These are phyloP conservation scores for Epicauta chinensis DNA, from an alignment of 1,140 invertebrate species.

Conservation along the genomic window DNA sequence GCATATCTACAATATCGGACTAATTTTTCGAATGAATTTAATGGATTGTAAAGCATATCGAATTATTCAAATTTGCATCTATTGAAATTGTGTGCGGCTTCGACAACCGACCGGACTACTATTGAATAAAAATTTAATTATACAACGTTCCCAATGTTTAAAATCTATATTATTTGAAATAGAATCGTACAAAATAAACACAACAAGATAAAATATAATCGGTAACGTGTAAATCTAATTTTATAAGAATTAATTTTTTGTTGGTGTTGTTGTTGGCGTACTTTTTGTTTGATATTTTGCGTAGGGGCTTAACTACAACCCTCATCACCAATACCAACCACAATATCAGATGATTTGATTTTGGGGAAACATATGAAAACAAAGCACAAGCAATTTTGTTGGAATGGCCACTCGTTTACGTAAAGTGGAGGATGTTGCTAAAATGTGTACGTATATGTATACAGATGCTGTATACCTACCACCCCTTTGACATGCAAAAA, in stretches of 20 bases:
- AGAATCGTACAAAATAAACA: no score
- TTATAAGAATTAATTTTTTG: slow-evolving; percentile 2
- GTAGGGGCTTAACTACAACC: not conserved
- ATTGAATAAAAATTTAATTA: slow-evolving; percentile 3
- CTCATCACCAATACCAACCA: slow-evolving; percentile 13
- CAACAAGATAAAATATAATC: no score
- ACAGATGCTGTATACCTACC: slow-evolving; percentile 1
- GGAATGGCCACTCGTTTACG: slow-evolving; percentile 22
- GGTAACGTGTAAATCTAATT: not conserved
- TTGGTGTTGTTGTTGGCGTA: no score
- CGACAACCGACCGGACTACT: not conserved
- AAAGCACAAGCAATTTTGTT: slow-evolving; percentile 25
- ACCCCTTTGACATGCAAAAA: slow-evolving; percentile 10
- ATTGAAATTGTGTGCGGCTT: not conserved
- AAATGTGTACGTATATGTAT: slow-evolving; percentile 9
- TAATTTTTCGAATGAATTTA: slow-evolving; percentile 26
- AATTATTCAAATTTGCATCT: slow-evolving; percentile 23
- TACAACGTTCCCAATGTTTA: not conserved
- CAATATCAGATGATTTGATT: slow-evolving; percentile 20
- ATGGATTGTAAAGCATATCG: slow-evolving; percentile 24
- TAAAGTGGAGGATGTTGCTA: slow-evolving; percentile 14
- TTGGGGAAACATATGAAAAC: slow-evolving; percentile 23
- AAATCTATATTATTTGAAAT: not conserved
- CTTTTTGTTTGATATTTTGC: no score
- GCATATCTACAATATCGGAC: slow-evolving; percentile 24